Percentiles rank a stretch among this genome's conserved stretches.
phyloP scores from a whole-genome alignment of 2,113 vertebrate species.

The Tenebrosternarchus preto region DNA sequence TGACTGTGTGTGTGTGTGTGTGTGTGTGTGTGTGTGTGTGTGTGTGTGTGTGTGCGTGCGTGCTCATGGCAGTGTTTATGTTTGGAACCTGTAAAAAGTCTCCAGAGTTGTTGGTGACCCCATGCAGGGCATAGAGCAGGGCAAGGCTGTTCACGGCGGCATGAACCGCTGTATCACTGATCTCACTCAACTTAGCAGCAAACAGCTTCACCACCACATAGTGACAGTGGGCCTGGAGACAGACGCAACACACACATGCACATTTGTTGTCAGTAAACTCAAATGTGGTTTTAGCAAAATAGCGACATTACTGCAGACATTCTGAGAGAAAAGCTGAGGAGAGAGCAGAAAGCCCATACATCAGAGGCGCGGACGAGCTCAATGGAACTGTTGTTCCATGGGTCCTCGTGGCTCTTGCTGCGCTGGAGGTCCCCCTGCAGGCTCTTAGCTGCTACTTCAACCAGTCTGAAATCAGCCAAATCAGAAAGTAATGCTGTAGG shows the following conservation, averaged over 20 bases:
- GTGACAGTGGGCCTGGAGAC: constrained; percentile 90
- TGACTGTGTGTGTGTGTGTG: background rate
- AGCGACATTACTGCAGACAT: background rate
- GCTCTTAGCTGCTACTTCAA: constrained; percentile 86
- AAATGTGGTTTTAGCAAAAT: too few relatives aligned
- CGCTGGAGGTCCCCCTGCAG: constrained; percentile 83
- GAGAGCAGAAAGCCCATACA: constrained; percentile 69
- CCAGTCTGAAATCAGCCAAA: constrained; percentile 73
- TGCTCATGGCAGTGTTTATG: background rate
- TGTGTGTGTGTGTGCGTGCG: background rate
- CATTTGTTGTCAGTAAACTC: too few relatives aligned
- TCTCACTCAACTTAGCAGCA: constrained; percentile 79
- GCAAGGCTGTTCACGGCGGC: constrained; percentile 82
- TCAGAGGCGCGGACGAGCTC: constrained; percentile 92
- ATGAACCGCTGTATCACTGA: constrained; percentile 75
- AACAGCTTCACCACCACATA: constrained; percentile 93
- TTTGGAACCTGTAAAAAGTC: constrained; percentile 89
- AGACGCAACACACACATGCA: background rate
- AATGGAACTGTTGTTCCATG: constrained; percentile 92
- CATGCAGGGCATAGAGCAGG: constrained; percentile 85
- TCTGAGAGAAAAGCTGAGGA: background rate
- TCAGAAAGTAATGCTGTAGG: background rate
- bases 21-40: background rate
- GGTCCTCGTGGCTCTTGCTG: constrained; percentile 84
- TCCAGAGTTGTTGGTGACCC: constrained; percentile 83